Conservation (phyloP, 2,113 vertebrate genomes). For the Etheostoma cragini region DNA sequence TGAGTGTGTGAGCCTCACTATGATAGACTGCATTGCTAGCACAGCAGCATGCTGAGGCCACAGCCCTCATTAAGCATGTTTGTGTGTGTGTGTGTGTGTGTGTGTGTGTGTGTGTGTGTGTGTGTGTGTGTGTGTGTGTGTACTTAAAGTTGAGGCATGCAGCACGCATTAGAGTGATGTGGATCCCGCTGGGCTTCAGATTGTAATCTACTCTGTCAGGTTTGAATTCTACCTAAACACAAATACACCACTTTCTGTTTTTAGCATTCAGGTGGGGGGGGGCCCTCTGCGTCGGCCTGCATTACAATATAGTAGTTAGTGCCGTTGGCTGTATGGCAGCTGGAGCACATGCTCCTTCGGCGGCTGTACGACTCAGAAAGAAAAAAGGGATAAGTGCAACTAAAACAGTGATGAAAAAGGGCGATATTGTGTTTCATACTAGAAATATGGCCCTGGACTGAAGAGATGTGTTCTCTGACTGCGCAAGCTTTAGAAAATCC, state of each 20-base stretch:
- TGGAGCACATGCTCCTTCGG: constrained; percentile 54
- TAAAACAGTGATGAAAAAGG: constrained; percentile 8
- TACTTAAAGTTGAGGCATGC: constrained; percentile 47
- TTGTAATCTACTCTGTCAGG: constrained; percentile 70
- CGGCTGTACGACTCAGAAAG: constrained; percentile 30
- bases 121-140: constrained; percentile 4
- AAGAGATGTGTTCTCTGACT: constrained; percentile 6
- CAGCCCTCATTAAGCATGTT: constrained; percentile 54
- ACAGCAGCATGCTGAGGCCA: constrained; percentile 63
- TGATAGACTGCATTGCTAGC: constrained; percentile 52
- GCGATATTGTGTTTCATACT: constrained; percentile 2
- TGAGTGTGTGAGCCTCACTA: constrained; percentile 55
- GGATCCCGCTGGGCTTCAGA: constrained; percentile 67
- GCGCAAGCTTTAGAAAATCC: neutral
- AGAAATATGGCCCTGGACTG: neutral
- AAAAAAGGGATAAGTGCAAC: constrained; percentile 6
- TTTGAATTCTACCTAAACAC: constrained; percentile 72
- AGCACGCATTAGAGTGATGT: constrained; percentile 61
- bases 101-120: neutral
- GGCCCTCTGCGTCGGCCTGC: constrained; percentile 68
- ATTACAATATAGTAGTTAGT: constrained; percentile 54
- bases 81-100: neutral
- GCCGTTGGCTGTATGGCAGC: constrained; percentile 63
- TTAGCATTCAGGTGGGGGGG: constrained; percentile 76
- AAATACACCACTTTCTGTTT: constrained; percentile 70